These are phyloP conservation scores for Cryptocephalus moraei DNA, from an alignment of 2,888 invertebrate genomes.

Conservation along the genomic window DNA sequence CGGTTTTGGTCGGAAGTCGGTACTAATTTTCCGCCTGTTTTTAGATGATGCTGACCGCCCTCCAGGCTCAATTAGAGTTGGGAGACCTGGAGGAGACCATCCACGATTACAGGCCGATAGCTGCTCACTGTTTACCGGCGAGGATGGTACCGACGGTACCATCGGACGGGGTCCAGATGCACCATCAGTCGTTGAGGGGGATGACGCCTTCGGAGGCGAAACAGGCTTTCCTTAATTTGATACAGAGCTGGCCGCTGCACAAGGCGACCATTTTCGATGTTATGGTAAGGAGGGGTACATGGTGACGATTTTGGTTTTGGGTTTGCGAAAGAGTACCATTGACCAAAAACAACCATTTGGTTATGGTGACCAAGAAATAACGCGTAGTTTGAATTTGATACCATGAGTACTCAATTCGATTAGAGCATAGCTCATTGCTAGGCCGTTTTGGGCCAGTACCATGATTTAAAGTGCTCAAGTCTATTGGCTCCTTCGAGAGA, in stretches of 20 bases:
- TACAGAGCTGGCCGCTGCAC: conserved; percentile 88
- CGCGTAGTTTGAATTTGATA: no score
- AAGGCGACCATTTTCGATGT: conserved; percentile 91
- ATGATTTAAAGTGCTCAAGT: no score
- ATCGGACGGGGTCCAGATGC: conserved; percentile 76
- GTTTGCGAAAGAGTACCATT: no score
- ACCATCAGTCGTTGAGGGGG: conserved; percentile 82
- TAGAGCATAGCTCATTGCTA: no score
- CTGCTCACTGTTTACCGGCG: conserved; percentile 73
- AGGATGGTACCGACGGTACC: conserved; percentile 69
- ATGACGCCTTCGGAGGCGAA: conserved; percentile 82
- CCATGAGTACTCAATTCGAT: no score
- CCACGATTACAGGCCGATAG: conserved; percentile 55
- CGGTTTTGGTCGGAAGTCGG: no score
- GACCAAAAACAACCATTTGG: no score
- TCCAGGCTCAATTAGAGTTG: conserved; percentile 86
- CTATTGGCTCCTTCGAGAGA: no score
- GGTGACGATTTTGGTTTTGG: no score
- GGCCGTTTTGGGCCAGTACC: no score
- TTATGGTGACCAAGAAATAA: no score
- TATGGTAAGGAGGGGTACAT: conserved; percentile 51
- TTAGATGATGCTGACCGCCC: conserved; percentile 85
- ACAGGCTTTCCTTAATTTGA: conserved; percentile 84
- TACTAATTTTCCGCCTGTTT: conserved; percentile 1
- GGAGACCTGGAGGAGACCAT: conserved; percentile 65